Evolutionary conservation across 92 coral and sea anemone species (phyloP).

Genomic region (Epizoanthus ramosus): DNA sequence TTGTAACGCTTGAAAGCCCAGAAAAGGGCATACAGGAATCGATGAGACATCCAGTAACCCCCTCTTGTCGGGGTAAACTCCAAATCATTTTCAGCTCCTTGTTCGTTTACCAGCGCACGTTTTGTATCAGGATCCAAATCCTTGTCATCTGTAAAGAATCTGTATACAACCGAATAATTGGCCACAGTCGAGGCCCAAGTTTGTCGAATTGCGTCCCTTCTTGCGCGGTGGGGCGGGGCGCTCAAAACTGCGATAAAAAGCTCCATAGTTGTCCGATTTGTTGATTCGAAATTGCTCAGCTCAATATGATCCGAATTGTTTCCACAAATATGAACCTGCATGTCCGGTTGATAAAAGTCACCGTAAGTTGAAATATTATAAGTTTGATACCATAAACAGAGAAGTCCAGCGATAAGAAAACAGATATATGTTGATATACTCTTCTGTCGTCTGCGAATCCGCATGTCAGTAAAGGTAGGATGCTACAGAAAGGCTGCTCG

Average conservation of each 20-base stretch:
- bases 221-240: slow-evolving; percentile 29
- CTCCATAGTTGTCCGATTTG: slow-evolving; percentile 30
- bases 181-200: slow-evolving; percentile 55
- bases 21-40: slow-evolving; percentile 52
- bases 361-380: background rate
- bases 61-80: slow-evolving; percentile 54
- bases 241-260: slow-evolving; percentile 54
- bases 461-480: background rate
- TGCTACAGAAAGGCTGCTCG: background rate
- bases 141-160: slow-evolving; percentile 56
- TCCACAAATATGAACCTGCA: slow-evolving; percentile 38
- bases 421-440: background rate
- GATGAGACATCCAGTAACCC: slow-evolving; percentile 55
- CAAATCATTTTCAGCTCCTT: slow-evolving; percentile 34
- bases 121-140: slow-evolving; percentile 21
- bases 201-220: slow-evolving; percentile 46
- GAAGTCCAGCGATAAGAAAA: background rate
- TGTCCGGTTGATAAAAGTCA: slow-evolving; percentile 20
- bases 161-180: slow-evolving; percentile 50
- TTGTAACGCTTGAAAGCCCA: slow-evolving; percentile 63
- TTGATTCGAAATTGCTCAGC: background rate
- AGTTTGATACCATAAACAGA: slow-evolving; percentile 26
- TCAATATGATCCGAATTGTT: slow-evolving; percentile 25
- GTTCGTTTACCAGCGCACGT: slow-evolving; percentile 34
- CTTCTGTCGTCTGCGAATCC: background rate